Conservation (phyloP, 2,797 vertebrate genomes). For the Neoniphon sammara region DNA sequence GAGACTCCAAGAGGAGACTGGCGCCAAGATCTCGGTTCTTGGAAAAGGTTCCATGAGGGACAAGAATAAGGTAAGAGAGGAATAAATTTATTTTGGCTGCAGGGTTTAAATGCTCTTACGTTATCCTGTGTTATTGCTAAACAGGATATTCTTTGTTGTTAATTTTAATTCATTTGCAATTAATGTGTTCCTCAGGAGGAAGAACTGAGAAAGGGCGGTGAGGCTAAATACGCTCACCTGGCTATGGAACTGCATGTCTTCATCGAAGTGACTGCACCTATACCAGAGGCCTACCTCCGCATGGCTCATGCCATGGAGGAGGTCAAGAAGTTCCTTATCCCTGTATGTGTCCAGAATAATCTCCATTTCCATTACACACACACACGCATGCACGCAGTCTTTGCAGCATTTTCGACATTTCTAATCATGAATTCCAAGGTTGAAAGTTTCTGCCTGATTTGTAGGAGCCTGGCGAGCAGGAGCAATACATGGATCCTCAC, state of each 20-base stretch:
- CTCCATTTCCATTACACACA: too few relatives aligned
- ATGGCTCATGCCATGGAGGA: slow-evolving; percentile 99
- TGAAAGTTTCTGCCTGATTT: background rate
- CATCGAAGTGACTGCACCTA: slow-evolving; percentile 95
- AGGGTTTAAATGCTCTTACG: background rate
- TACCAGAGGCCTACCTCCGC: slow-evolving; percentile 93
- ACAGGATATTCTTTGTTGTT: background rate
- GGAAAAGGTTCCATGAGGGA: slow-evolving; percentile 99
- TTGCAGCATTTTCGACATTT: too few relatives aligned
- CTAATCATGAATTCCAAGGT: too few relatives aligned
- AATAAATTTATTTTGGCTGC: background rate
- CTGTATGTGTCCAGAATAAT: slow-evolving; percentile 80
- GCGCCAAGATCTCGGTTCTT: slow-evolving; percentile 96
- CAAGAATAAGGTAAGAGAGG: slow-evolving; percentile 89
- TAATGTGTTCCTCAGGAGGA: slow-evolving; percentile 85
- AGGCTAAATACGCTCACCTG: slow-evolving; percentile 96
- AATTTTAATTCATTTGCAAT: background rate
- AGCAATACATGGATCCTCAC: slow-evolving; percentile 93
- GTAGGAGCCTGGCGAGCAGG: slow-evolving; percentile 94
- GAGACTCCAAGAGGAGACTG: slow-evolving; percentile 96
- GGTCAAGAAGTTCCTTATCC: slow-evolving; percentile 97
- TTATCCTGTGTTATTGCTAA: rapidly evolving
- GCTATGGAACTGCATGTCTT: slow-evolving; percentile 96
- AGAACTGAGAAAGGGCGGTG: slow-evolving; percentile 93
- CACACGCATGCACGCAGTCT: background rate